These are phyloP conservation scores for Berghia stephanieae DNA, from an alignment of 1,140 invertebrate species.

Conservation along the genomic window DNA sequence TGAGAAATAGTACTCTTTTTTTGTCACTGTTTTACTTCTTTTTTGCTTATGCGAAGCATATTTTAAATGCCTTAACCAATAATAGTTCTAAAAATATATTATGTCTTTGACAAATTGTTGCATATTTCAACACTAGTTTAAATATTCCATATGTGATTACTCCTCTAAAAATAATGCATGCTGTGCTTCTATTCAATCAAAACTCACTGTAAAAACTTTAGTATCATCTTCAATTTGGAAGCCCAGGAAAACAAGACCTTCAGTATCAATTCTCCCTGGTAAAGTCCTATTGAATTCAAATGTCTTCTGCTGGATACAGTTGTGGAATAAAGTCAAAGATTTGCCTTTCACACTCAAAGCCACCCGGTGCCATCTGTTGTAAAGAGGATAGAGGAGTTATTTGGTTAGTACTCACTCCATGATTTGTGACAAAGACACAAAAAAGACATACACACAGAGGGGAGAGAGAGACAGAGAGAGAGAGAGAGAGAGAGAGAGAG, in stretches of 20 bases:
- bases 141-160: not conserved
- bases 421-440: too few relatives aligned
- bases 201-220: conserved; percentile 71
- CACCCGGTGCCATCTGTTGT: conserved; percentile 81
- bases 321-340: conserved; percentile 77
- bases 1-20: too few relatives aligned
- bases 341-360: conserved; percentile 84
- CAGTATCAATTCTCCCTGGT: conserved; percentile 71
- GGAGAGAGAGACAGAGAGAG: not conserved
- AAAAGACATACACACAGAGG: not conserved
- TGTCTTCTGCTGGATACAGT: conserved; percentile 76
- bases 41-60: too few relatives aligned
- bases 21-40: too few relatives aligned
- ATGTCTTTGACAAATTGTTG: not conserved
- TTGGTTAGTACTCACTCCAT: not conserved
- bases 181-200: not conserved
- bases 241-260: conserved; percentile 78
- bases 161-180: not conserved
- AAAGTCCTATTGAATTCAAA: conserved; percentile 71
- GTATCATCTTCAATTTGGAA: conserved; percentile 76
- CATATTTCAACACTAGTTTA: not conserved
- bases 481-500: not conserved
- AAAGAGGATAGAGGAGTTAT: not conserved
- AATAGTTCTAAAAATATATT: not conserved
- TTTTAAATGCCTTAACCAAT: too few relatives aligned